Evolutionary conservation across 1,140 invertebrate genomes (phyloP), one percentile per base, ranked within the genome.

Genomic region (Chelonus insularis): DNA sequence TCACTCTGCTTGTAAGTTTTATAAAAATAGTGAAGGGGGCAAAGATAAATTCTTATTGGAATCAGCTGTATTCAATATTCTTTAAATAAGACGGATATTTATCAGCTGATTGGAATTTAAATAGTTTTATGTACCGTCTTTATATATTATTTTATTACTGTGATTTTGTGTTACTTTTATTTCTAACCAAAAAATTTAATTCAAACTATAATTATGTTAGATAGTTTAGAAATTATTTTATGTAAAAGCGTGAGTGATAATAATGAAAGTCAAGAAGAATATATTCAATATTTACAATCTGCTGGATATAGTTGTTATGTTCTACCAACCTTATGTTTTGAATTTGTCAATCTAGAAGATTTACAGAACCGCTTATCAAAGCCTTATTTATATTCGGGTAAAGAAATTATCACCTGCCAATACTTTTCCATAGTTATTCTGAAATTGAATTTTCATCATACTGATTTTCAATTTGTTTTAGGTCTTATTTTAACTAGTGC

Each of bases 401-500:
- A 68, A 12, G 52, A 20, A 9, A 29, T 45, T 23, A 4, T n/a
- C n/a, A 34, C 32, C 1, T 34, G 32, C n/a, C 32, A 34, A 34
- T 4, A 8, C n/a, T 34, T 34, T 34, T 34, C 32, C 32, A 34
- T 34, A 34, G n/a, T 34, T 34, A 8, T 8, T 34, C n/a, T 34
- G 32, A 8, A n/a, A n/a, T n/a, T n/a, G n/a, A n/a, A n/a, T n/a
- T n/a, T n/a, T n/a, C n/a, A n/a, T n/a, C n/a, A n/a, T n/a, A n/a
- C n/a, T n/a, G n/a, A n/a, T n/a, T 54, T 54, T 21, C 29, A 59
- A 25, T 52, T 51, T n/a, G n/a, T n/a, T n/a, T n/a, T n/a, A 81
- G 79, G 79, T 57, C 12, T 80, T 9, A 75, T 82, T 63, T 61
- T 80, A 29, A 82, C 78, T 12, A 82, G 79, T 68, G 73, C 69